Base-by-base conservation (phyloP, 1,140 invertebrate genomes). In the Calycopis cecrops region DNA sequence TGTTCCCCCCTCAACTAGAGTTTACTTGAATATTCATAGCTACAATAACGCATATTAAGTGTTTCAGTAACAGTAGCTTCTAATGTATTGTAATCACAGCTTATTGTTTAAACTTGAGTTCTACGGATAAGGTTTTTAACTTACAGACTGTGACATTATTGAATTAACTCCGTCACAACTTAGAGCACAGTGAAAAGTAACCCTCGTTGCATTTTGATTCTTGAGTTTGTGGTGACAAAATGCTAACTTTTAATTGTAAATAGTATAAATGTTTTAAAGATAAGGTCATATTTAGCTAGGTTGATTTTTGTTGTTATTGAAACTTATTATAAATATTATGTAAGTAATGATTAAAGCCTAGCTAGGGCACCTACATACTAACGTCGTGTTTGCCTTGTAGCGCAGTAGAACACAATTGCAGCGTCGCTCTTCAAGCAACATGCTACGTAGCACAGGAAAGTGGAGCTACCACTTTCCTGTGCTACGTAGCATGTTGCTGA, bases 301-400 rank as follows among this genome's bases (percentile, higher is more conserved):
- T 87, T 87, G 80, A 87, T 85, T 85, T 83, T 84, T 87, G 84
- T 87, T 87, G 81, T 84, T 85, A 87, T 81, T 83, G 80, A 78
- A 84, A 87, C 78, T 86, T 84, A 28, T 28, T 28, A 2, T 28
- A 28, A 2, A 2, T 6, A 28, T 28, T 28, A 28, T 6, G 6
- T 28, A 28, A 28, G 2, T 28, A 28, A 28, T 28, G 2, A 6
- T 28, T 28, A 28, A 28, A 28, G 21, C 21, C 21, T 6, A 28
- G 21, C 21, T n/a, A n/a, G 21, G 21, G 21, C 21, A 28, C 6
- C 21, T 28, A 28, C 21, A 3, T 6, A 28, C 21, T 3, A 28
- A 28, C 21, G 6, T 6, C 2, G 6, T 28, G 21, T 28, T n/a
- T n/a, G n/a, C n/a, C n/a, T n/a, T n/a, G n/a, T n/a, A n/a, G n/a